Base-by-base conservation (phyloP, 2,888 invertebrate genomes). In the Gonocerus acuteangulatus region DNA sequence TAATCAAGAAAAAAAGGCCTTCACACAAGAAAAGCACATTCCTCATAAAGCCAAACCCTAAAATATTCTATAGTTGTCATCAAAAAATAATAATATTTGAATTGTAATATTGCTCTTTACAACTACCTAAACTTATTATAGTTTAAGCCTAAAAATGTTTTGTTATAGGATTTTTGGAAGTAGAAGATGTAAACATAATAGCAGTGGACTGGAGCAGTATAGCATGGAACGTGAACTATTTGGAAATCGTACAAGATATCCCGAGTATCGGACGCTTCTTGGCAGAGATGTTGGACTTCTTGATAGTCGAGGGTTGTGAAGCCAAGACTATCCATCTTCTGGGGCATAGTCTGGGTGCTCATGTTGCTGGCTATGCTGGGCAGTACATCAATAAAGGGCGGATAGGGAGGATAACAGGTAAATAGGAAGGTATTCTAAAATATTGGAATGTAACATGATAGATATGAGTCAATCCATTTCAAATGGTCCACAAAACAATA, bases 261-360 rank as follows among this genome's bases (percentile, higher is more conserved):
- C 44, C 56, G 2, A 36, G 23, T 16, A 60, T 65, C n/a, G 65
- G 65, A 1, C 13, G 32, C 15, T 54, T 47, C 64, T 48, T 64
- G 9, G 59, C 62, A 11, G 9, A 48, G 13, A 47, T 64, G 27
- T 47, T 54, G 6, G 45, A 52, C 13, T 64, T 48, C 32, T 36
- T 64, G 48, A 23, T 64, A 18, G 21, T n/a, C 13, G 15, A 56
- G 42, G 16, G 45, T 2, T 54, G 57, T 13, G 32, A 60, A 6
- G 32, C 48, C 23, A n/a, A 34, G 1, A 16, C 45, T 13, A 22
- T 64, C n/a, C 62, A 64, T 39, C 15, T 64, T n/a, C 23, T 62
- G 7, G 62, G 61, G 6, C 62, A 59, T 47, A 62, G 61, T 56
- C 48, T 64, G 23, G 66, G 66, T 13, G 66, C 66, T 21, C 66